Evolutionary conservation across 2,113 vertebrate species (phyloP), one percentile per base, ranked within the genome.

Genomic region (Aplodontia rufa): DNA sequence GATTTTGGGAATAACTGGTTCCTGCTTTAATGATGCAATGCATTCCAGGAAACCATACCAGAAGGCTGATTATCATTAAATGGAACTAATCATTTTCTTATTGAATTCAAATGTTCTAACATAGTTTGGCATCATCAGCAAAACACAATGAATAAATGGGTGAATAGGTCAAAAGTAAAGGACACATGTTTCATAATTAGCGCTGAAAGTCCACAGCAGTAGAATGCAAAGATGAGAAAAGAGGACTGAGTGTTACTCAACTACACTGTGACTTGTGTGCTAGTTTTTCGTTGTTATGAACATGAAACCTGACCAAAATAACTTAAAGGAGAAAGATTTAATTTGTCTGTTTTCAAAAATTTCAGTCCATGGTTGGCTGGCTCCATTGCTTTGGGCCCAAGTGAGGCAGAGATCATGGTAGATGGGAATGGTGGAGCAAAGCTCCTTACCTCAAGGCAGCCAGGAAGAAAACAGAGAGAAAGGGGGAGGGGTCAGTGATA

Each of bases 61-160:
- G 90, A 93, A 92, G 76, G 82, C 71, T 32, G 6, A 91, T 94
- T 88, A 92, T 79, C 72, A 82, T 88, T 91, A 92, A 96, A 69
- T 87, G 87, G 74, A 91, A 93, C 91, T 94, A 91, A 96, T 91
- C 13, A 51, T 62, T 45, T 87, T 66, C 58, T 85, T 89, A 96
- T 69, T 87, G 45, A 83, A 62, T 79, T 89, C 78, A 82, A 76
- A 86, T 91, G 90, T 91, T 94, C 93, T 86, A 53, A 78, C 68
- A 93, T 0, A 42, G 51, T 86, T 79, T 82, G 85, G 55, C 78
- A 91, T 42, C 62, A 82, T 45, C 78, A 60, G 91, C 62, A 94
- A 66, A 87, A 95, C 47, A 30, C 28, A 62, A 78, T 79, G 68
- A 88, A 79, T 66, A 80, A 90, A 85, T 51, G 32, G 40, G 72